These are phyloP conservation scores for Podarcis lilfordi DNA, from an alignment of 2,797 vertebrate species.

Conservation along the genomic window DNA sequence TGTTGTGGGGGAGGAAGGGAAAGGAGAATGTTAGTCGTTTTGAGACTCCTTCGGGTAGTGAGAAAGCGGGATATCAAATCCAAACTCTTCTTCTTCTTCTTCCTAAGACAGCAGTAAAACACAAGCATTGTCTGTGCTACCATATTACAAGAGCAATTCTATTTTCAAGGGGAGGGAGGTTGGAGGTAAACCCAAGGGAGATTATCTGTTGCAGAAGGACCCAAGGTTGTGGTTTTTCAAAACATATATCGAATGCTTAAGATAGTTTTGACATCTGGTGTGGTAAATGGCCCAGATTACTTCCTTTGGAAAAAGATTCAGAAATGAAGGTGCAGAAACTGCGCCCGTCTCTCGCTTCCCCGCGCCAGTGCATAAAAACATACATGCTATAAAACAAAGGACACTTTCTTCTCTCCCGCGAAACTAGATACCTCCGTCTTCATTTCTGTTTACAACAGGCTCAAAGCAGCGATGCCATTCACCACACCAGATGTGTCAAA, in stretches of 20 bases:
- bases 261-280: slow-evolving; percentile 71
- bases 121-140: slow-evolving; percentile 42
- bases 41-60: too few relatives aligned
- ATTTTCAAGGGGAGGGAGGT: not conserved
- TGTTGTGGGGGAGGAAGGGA: too few relatives aligned
- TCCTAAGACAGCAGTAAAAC: slow-evolving; percentile 48
- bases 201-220: slow-evolving; percentile 63
- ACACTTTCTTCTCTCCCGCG: slow-evolving; percentile 25
- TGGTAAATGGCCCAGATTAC: slow-evolving; percentile 60
- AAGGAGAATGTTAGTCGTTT: too few relatives aligned
- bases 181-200: slow-evolving; percentile 30
- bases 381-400: slow-evolving; percentile 39
- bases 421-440: slow-evolving; percentile 43
- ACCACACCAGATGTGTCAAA: slow-evolving; percentile 42
- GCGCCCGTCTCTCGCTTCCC: not conserved
- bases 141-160: slow-evolving; percentile 43
- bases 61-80: too few relatives aligned
- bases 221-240: slow-evolving; percentile 33
- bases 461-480: slow-evolving; percentile 41
- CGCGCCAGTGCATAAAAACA: not conserved
- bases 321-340: not conserved
- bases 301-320: slow-evolving; percentile 46
- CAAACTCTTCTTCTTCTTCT: too few relatives aligned
- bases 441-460: slow-evolving; percentile 43
- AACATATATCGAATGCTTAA: slow-evolving; percentile 58